Base-by-base conservation (phyloP, 2,888 invertebrate genomes). In the Andrena praecox region DNA sequence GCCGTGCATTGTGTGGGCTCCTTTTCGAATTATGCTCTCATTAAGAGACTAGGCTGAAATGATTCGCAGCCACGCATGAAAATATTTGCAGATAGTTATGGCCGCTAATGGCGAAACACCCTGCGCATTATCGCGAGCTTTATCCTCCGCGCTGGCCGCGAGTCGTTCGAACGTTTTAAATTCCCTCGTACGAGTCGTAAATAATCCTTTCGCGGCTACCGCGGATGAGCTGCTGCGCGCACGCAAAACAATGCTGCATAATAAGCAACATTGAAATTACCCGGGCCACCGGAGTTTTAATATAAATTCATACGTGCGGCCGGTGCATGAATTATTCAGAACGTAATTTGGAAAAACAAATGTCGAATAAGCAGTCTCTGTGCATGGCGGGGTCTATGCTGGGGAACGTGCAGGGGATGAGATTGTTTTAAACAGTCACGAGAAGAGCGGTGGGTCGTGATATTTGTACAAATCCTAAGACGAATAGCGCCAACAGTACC, bases 221-320 rank as follows among this genome's bases (percentile, higher is more conserved):
- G 56, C 20, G 72, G 48, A 54, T 35, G 52, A 70, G 35, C 66
- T 8, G 54, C 16, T 24, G 60, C 59, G 54, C 56, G 50, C 48
- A 10, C n/a, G 56, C 60, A 7, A 66, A 81, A 82, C 77, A 60
- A 70, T 81, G 82, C 64, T 69, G 86, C 80, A 86, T 86, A 86
- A 86, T 85, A 84, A 82, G 79, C 75, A 59, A 78, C 75, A 78
- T 82, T 80, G 84, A 86, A 83, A 87, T 87, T 86, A 87, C 80
- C 59, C 77, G 50, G 75, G 79, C 73, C 68, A 70, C 59, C 69
- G 68, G 85, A 86, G 84, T 85, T 90, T 92, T 91, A 89, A 90
- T 91, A 90, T 88, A 90, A 91, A 91, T 92, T 91, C 89, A 91
- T 90, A 85, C 84, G 73, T 71, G 72, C 68, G 64, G 68, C 33